A percentile compares a stretch with the other conserved stretches of the same genome.
Evolutionary conservation across 2,888 invertebrate genomes (phyloP).

Genomic region (Salticus scenicus): DNA sequence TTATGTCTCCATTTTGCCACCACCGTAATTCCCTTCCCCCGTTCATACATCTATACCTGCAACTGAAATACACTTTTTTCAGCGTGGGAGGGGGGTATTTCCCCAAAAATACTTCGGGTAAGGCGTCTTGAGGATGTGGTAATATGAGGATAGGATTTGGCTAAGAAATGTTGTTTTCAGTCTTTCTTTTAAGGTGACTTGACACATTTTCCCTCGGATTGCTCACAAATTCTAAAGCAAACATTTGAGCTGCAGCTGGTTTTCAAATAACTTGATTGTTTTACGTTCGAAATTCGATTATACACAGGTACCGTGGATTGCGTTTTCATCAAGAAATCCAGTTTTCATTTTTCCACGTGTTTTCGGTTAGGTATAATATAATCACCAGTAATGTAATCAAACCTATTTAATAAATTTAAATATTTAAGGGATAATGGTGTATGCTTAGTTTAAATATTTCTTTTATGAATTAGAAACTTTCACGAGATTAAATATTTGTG

Average conservation of each 20-base stretch:
- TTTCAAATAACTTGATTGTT: conserved; percentile 69
- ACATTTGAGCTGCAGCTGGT: conserved; percentile 60
- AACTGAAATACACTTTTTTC: conserved; percentile 42
- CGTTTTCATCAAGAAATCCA: conserved; percentile 30
- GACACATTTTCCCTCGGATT: conserved; percentile 32
- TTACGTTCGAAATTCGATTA: conserved; percentile 62
- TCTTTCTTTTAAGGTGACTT: conserved; percentile 62
- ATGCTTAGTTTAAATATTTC: not conserved
- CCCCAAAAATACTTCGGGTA: conserved; percentile 44
- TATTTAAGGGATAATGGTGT: not conserved
- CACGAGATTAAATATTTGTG: too few species aligned
- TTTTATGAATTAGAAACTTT: too few species aligned
- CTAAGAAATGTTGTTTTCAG: conserved; percentile 50
- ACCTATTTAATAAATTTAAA: not conserved
- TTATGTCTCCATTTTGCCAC: conserved; percentile 65
- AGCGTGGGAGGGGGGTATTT: conserved; percentile 20
- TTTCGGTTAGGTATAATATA: conserved; percentile 9
- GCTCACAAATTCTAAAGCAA: conserved; percentile 61
- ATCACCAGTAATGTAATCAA: not conserved
- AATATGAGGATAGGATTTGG: conserved; percentile 46
- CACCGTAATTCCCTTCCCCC: conserved; percentile 18
- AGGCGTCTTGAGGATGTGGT: conserved; percentile 61
- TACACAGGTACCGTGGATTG: conserved; percentile 33
- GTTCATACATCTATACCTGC: conserved; percentile 17
- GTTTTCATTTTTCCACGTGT: conserved; percentile 21